These are phyloP conservation scores for Plutella xylostella DNA, from an alignment of 2,888 invertebrate genomes.

Conservation along the genomic window DNA sequence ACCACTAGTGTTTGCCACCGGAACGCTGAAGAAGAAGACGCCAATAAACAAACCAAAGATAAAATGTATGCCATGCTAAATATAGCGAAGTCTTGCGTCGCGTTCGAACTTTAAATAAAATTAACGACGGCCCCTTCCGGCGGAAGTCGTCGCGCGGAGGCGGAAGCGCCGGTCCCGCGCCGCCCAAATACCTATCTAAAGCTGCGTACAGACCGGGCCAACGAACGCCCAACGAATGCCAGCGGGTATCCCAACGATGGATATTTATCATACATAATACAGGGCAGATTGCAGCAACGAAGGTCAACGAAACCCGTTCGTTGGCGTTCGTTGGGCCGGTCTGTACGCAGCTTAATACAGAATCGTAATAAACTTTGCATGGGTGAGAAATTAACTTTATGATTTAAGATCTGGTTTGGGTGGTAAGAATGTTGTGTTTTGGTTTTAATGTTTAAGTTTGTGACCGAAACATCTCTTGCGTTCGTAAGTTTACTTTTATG, in stretches of 20 bases:
- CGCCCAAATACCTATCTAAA: constrained; percentile 54
- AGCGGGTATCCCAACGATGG: no score
- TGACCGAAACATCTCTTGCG: not conserved
- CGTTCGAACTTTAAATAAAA: constrained; percentile 48
- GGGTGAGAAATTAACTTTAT: not conserved
- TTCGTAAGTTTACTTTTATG: not conserved
- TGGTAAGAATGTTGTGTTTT: not conserved
- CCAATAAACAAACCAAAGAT: not conserved
- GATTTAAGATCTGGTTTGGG: not conserved
- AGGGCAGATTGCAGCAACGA: no score
- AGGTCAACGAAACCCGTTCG: no score
- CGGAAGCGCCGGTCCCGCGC: constrained; percentile 47
- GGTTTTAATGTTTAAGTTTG: not conserved
- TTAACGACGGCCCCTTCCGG: constrained; percentile 53
- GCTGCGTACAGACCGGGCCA: no score
- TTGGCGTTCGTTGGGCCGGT: no score
- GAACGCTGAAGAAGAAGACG: not conserved
- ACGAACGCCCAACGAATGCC: no score
- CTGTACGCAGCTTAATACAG: no score
- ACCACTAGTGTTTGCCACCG: not conserved
- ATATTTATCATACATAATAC: no score
- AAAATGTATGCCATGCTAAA: not conserved
- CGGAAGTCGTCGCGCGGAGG: constrained; percentile 36
- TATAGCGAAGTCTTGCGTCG: constrained; percentile 27
- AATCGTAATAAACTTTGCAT: constrained; percentile 49